Conservation (phyloP, 2,888 invertebrate species). For the Terebella lapidaria region DNA sequence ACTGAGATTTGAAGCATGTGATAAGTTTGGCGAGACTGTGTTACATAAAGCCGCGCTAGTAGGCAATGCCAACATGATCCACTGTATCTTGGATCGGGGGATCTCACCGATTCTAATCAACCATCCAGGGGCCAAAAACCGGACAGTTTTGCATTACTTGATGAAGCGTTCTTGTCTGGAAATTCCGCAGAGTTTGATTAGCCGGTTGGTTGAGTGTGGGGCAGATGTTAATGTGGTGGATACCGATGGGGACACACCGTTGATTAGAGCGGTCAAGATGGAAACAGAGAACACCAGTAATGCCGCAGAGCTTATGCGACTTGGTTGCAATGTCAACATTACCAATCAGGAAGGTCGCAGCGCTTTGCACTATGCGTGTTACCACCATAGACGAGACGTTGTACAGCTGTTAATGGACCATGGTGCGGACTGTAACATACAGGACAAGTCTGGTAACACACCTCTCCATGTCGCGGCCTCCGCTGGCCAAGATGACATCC, state of each 20-base stretch:
- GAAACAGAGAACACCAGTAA: neutral
- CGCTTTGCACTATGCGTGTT: conserved; percentile 11
- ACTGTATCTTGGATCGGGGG: neutral
- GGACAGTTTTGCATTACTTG: conserved; percentile 1
- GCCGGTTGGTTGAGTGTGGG: neutral
- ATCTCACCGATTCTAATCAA: neutral
- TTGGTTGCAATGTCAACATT: conserved; percentile 7
- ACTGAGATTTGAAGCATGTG: neutral
- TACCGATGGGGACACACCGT: conserved; percentile 8
- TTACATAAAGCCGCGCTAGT: neutral
- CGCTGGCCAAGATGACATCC: neutral
- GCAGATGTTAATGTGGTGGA: conserved; percentile 6
- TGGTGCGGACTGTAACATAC: conserved; percentile 11
- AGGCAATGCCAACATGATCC: neutral
- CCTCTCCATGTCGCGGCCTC: neutral
- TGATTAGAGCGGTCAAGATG: conserved; percentile 1
- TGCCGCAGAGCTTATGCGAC: neutral
- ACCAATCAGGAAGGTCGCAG: conserved; percentile 10
- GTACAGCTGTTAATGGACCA: conserved; percentile 2
- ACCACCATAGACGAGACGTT: neutral
- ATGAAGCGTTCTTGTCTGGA: neutral
- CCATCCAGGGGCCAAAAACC: neutral
- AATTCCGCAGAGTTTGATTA: neutral
- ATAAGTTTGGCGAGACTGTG: neutral
- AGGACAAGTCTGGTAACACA: conserved; percentile 5